Percentiles rank a stretch among this genome's conserved stretches.
phyloP scores from a whole-genome alignment of 2,797 vertebrate genomes.

The Onychomys leucogaster region DNA sequence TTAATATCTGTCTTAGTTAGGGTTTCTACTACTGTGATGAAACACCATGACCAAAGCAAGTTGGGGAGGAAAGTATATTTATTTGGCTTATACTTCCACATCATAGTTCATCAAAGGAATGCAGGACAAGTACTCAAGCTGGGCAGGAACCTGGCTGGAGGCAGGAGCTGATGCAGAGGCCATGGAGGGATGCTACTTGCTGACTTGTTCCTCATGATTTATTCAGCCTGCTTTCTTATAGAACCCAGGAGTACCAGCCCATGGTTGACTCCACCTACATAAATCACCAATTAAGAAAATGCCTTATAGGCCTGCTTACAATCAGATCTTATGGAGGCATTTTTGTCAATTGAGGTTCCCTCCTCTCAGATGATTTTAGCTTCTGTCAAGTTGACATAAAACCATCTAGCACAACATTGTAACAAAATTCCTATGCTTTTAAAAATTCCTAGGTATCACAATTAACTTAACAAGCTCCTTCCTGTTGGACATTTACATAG shows the following conservation, averaged over 20 bases:
- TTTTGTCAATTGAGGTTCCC: neutral
- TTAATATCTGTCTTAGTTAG: neutral
- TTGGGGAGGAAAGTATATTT: neutral
- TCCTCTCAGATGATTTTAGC: neutral
- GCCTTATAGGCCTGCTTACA: neutral
- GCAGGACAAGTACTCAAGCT: neutral
- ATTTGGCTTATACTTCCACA: neutral
- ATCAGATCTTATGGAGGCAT: neutral
- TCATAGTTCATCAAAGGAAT: neutral
- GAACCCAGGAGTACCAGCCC: neutral
- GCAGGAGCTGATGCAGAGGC: neutral
- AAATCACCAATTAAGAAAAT: neutral
- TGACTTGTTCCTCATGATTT: neutral
- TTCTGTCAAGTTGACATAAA: neutral
- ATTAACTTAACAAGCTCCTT: neutral
- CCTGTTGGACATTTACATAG: neutral
- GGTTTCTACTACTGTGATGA: neutral
- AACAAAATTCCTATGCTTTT: neutral
- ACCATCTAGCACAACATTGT: neutral
- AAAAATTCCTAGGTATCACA: neutral
- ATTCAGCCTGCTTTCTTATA: neutral
- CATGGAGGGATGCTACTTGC: neutral
- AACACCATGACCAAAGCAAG: neutral
- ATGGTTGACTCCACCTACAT: neutral
- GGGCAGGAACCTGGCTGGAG: neutral